Evolutionary conservation across 2,888 invertebrate genomes (phyloP).

Genomic region (Sicus ferrugineus): DNA sequence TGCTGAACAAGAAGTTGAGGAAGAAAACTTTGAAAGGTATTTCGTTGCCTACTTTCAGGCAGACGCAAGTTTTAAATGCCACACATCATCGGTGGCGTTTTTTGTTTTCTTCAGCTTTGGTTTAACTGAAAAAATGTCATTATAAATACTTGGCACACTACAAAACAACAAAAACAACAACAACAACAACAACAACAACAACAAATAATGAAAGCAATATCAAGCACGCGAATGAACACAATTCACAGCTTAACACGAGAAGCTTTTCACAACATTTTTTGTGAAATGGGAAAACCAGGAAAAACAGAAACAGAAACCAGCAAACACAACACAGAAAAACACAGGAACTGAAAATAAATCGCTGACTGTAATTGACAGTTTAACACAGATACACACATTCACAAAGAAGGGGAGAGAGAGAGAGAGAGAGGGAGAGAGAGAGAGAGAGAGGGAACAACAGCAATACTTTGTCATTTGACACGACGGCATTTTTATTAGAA

Average conservation of each 20-base stretch:
- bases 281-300: background rate
- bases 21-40: too few species aligned
- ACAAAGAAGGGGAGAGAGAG: background rate
- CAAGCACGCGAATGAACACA: background rate
- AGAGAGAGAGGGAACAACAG: background rate
- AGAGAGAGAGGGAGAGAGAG: background rate
- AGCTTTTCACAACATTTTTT: background rate
- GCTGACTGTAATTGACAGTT: constrained; percentile 19
- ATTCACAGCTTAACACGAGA: constrained; percentile 7
- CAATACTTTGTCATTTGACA: background rate
- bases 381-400: background rate
- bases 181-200: background rate
- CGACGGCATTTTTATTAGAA: constrained; percentile 30
- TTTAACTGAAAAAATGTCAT: too few species aligned
- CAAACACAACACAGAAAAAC: background rate
- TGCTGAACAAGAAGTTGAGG: too few species aligned
- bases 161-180: too few species aligned
- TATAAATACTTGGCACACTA: too few species aligned
- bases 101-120: too few species aligned
- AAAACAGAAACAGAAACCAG: background rate
- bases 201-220: background rate
- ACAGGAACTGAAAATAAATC: background rate
- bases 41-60: too few species aligned
- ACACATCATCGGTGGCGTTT: too few species aligned
- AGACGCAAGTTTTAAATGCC: too few species aligned